These are phyloP conservation scores for Perodicticus potto DNA, from an alignment of 2,797 vertebrate species.

Conservation along the genomic window DNA sequence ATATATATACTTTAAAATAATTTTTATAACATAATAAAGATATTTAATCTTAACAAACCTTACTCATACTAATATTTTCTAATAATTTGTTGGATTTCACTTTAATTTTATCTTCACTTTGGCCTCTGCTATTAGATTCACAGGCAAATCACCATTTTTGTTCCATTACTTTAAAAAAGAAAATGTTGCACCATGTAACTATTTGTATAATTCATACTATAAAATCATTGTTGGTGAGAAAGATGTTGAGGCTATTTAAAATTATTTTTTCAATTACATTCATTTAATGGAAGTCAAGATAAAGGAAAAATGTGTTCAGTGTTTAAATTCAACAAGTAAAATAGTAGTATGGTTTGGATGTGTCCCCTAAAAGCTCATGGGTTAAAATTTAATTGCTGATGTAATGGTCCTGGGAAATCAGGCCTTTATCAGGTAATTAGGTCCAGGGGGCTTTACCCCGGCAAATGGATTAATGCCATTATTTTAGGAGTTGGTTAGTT, in stretches of 20 bases:
- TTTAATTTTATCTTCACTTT: neutral
- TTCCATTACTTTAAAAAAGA: neutral
- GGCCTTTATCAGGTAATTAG: neutral
- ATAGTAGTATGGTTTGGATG: neutral
- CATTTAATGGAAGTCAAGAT: conserved; percentile 64
- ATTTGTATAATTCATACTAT: neutral
- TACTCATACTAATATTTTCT: neutral
- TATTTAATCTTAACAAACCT: neutral
- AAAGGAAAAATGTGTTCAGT: conserved; percentile 59
- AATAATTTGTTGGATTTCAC: neutral
- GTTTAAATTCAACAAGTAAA: conserved; percentile 70
- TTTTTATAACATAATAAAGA: neutral
- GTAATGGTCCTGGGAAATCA: neutral
- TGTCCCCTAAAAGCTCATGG: neutral
- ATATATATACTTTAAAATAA: neutral
- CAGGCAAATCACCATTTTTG: neutral
- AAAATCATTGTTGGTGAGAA: conserved; percentile 65
- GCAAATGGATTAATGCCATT: neutral
- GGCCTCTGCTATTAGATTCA: neutral
- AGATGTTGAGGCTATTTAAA: conserved; percentile 41
- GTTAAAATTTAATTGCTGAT: neutral
- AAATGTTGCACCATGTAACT: neutral
- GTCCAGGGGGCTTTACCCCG: neutral
- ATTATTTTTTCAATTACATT: conserved; percentile 61
- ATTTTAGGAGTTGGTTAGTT: neutral